Base-by-base conservation (phyloP, 2,888 invertebrate genomes). In the Ypsolopha sequella region DNA sequence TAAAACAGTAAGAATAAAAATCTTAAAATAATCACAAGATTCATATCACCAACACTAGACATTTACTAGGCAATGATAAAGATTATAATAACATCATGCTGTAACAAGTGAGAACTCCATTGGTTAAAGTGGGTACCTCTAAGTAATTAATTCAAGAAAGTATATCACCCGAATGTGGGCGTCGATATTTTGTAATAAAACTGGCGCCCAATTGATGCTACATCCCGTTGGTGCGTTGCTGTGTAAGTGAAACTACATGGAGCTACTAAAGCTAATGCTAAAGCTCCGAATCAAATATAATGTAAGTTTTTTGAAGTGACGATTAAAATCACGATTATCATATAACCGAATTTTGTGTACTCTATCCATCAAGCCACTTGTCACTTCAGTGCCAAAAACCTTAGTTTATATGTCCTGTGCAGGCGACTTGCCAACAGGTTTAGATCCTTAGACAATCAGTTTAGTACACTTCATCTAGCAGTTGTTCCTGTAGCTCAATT, bases 121-220 rank as follows among this genome's bases (percentile, higher is more conserved):
- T 43, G 43, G 43, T 43, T 24, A 24, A 24, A 3, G 24, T 24
- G 24, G 24, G 24, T 24, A 24, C 4, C 7, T 63, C 69, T 72
- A 64, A 66, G 70, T 76, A 70, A 76, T 75, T 78, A 76, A 73
- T 72, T 73, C 68, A 39, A 52, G n/a, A 36, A 63, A 69, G 66
- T 73, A 73, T 72, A 77, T 73, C 72, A 72, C 70, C 55, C 38
- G 55, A 53, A 57, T 62, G 78, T 80, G 67, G 77, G 80, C 61
- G 75, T 68, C 55, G 65, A 62, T 65, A 68, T 75, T 76, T 73
- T 73, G 73, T 74, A 79, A 80, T 78, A 79, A 78, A 76, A 76
- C 70, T 70, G 77, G 75, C 68, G 74, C 65, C 72, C 66, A 68
- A 68, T 71, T 65, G 70, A 67, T 70, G 65, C 65, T 68, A 70